Conservation (phyloP, 30 jellyfish, hydroid and myxozoan species). For the Pelagia noctiluca region DNA sequence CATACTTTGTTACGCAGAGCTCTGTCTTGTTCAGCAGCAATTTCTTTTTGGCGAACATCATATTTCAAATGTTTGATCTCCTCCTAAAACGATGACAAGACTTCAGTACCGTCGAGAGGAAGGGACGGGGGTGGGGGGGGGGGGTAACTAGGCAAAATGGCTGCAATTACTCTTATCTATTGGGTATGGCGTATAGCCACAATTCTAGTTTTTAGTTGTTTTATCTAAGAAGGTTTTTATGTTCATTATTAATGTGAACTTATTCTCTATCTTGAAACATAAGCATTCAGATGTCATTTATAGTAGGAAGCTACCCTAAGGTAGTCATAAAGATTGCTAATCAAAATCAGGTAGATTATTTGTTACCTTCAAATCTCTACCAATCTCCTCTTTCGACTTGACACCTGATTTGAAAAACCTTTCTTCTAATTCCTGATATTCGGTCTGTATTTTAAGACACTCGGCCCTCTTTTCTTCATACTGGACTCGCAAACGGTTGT, state of each 20-base stretch:
- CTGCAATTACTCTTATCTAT: too few species aligned
- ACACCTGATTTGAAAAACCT: constrained; percentile 77
- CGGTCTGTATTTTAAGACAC: constrained; percentile 85
- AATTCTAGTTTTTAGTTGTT: too few species aligned
- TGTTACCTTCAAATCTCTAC: constrained; percentile 70
- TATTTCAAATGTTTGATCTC: constrained; percentile 79
- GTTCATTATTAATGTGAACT: too few species aligned
- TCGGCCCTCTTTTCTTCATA: constrained; percentile 92
- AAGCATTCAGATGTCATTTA: too few species aligned
- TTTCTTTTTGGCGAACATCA: constrained; percentile 90
- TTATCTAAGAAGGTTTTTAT: too few species aligned
- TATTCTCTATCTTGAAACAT: too few species aligned
- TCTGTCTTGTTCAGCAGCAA: constrained; percentile 92
- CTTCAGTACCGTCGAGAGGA: too few species aligned
- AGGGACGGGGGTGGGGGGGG: too few species aligned
- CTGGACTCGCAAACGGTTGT: constrained; percentile 67
- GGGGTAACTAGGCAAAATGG: too few species aligned
- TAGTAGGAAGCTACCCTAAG: not conserved
- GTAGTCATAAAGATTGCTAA: too few species aligned
- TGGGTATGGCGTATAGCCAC: too few species aligned
- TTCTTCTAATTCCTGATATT: constrained; percentile 85
- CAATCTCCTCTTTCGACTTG: constrained; percentile 76
- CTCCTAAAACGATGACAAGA: constrained; percentile 47
- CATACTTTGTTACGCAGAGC: constrained; percentile 88
- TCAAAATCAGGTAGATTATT: not conserved